Evolutionary conservation across 2,888 invertebrate species (phyloP).

Genomic region (Acanthoscelides obtectus): DNA sequence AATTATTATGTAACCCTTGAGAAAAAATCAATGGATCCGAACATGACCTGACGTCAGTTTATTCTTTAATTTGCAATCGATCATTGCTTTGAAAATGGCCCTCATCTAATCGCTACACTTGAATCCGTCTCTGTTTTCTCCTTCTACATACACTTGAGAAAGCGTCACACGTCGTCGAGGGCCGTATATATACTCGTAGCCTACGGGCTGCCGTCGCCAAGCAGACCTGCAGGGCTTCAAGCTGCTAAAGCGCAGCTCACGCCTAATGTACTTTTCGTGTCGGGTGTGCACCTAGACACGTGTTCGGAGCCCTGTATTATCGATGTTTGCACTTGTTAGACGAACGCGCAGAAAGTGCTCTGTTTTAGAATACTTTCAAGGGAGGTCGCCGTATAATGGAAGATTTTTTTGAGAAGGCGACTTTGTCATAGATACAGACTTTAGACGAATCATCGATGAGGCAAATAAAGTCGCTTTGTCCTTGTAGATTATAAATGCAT

Average conservation of each 20-base stretch:
- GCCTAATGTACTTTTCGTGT: slow-evolving; percentile 50
- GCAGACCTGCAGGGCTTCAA: neutral
- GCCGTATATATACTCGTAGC: neutral
- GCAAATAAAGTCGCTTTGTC: no score
- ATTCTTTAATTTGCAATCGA: no score
- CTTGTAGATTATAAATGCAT: no score
- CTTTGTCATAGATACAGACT: no score
- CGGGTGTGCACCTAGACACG: slow-evolving; percentile 48
- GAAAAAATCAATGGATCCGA: no score
- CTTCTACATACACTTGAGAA: neutral
- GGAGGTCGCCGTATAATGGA: no score
- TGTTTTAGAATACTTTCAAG: neutral
- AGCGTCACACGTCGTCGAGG: neutral
- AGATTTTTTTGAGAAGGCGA: no score
- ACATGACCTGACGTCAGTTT: no score
- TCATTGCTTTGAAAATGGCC: no score
- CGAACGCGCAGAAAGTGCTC: neutral
- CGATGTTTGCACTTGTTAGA: neutral
- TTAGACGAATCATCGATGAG: no score
- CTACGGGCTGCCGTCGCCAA: neutral
- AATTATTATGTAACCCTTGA: no score
- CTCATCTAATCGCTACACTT: no score
- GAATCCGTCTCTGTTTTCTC: neutral
- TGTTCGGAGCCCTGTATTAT: slow-evolving; percentile 30
- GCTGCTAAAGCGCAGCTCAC: neutral